Conservation (phyloP, 2,113 vertebrate genomes). For the Orycteropus afer region DNA sequence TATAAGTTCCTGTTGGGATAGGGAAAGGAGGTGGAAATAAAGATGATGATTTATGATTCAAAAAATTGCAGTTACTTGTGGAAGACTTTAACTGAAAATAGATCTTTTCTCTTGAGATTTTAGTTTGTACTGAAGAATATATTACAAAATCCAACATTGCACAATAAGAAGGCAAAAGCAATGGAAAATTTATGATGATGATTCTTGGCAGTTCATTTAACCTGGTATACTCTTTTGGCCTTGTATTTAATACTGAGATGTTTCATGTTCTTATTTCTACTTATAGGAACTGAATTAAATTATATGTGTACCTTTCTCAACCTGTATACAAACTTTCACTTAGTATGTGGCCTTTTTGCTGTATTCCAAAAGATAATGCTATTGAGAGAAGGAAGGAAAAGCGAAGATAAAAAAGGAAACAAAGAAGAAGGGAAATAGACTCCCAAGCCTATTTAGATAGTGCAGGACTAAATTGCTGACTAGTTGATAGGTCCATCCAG, state of each 20-base stretch:
- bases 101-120: constrained; percentile 77
- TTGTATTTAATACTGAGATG: constrained; percentile 39
- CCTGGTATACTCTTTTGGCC: constrained; percentile 45
- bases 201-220: constrained; percentile 68
- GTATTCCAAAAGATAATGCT: neutral
- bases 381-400: neutral
- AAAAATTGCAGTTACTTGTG: constrained; percentile 77
- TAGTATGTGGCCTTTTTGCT: neutral
- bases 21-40: constrained; percentile 60
- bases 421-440: neutral
- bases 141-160: constrained; percentile 83
- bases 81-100: constrained; percentile 72
- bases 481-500: neutral
- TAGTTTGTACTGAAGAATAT: constrained; percentile 79
- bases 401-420: neutral
- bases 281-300: constrained; percentile 27
- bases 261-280: constrained; percentile 20
- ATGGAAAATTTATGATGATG: constrained; percentile 71
- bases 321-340: neutral
- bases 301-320: neutral
- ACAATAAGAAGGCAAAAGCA: constrained; percentile 80
- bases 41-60: constrained; percentile 70
- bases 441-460: neutral
- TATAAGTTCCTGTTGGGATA: constrained; percentile 22
- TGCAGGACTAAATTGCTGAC: neutral